A percentile compares a stretch with the other conserved stretches of the same genome.
phyloP scores from a whole-genome alignment of 2,797 vertebrate species.

The Takifugu ocellatus region DNA sequence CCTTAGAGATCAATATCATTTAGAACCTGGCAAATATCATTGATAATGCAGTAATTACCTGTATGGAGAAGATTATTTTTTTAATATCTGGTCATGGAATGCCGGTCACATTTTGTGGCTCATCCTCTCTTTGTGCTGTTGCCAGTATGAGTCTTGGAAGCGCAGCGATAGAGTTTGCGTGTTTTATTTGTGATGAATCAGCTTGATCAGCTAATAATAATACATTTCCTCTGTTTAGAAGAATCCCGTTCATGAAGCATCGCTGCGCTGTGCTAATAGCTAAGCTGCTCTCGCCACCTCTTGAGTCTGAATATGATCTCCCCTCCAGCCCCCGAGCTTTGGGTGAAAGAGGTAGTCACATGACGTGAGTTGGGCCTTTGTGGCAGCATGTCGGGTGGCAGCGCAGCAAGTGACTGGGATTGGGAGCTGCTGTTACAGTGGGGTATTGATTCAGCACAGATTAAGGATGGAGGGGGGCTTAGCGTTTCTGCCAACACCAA shows the following conservation, averaged over 20 bases:
- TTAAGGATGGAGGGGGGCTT: slow-evolving; percentile 44
- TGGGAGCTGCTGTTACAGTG: slow-evolving; percentile 70
- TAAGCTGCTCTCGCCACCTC: too few species aligned
- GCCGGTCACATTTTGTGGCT: too few species aligned
- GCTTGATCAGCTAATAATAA: neutral
- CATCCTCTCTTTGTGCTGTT: too few species aligned
- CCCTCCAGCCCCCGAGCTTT: slow-evolving; percentile 48
- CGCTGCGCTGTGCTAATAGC: too few species aligned
- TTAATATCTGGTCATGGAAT: too few species aligned
- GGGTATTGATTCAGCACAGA: slow-evolving; percentile 74
- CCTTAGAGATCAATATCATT: neutral
- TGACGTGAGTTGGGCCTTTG: slow-evolving; percentile 69
- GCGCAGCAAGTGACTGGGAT: slow-evolving; percentile 64
- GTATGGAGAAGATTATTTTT: too few species aligned
- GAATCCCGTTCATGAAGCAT: neutral
- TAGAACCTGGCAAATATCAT: too few species aligned
- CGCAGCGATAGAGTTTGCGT: too few species aligned
- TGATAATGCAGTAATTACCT: too few species aligned
- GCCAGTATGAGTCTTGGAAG: too few species aligned
- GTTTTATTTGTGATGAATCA: neutral
- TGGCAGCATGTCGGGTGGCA: slow-evolving; percentile 46
- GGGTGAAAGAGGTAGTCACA: slow-evolving; percentile 63
- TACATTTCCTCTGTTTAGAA: neutral
- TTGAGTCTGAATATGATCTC: slow-evolving; percentile 43
- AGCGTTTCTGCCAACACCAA: slow-evolving; percentile 12